Evolutionary conservation across 2,797 vertebrate species (phyloP), one percentile per base, ranked within the genome.

Genomic region (Sebastes cheni): DNA sequence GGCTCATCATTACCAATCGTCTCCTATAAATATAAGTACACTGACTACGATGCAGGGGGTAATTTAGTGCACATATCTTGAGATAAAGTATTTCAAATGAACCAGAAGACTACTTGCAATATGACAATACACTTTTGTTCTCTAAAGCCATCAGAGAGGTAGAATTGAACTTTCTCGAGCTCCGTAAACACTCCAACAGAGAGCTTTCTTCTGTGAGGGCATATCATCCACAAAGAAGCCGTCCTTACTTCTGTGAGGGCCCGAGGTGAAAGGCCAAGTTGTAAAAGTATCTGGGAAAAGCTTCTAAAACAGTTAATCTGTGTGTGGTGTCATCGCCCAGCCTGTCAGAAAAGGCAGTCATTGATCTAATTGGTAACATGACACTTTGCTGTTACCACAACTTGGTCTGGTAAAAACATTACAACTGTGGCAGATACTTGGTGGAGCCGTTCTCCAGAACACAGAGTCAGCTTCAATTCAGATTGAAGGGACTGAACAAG

Each of bases 351-450:
- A 67, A 70, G 67, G 59, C 65, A 50, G 72, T 74, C 68, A 5
- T 80, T 29, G 75, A 82, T 82, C 89, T 95, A 94, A 95, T 95
- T 95, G 94, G 94, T 92, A 92, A 95, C 76, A 25, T 52, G 91
- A 94, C 77, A 86, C 92, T 84, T 83, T 62, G 32, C 80, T 86
- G 91, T 93, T 89, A 79, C 89, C 22, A 73, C 81, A 66, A 80
- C 79, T 67, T 60, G 46, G 82, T 88, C 94, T 95, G 95, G 79
- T 92, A 84, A 95, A 95, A 79, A 80, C 92, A 93, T 94, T 90
- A 90, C 1, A 70, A 70, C 59, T 12, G 75, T 52, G 65, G 67
- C 55, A 54, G 72, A 82, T 67, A 75, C 86, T 86, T 59, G 22
- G 68, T 76, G 70, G 75, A 79, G 79, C 75, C 77, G 64, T 55